Evolutionary conservation across 2,113 vertebrate genomes (phyloP).

Genomic region (Cyprinodon tularosa): DNA sequence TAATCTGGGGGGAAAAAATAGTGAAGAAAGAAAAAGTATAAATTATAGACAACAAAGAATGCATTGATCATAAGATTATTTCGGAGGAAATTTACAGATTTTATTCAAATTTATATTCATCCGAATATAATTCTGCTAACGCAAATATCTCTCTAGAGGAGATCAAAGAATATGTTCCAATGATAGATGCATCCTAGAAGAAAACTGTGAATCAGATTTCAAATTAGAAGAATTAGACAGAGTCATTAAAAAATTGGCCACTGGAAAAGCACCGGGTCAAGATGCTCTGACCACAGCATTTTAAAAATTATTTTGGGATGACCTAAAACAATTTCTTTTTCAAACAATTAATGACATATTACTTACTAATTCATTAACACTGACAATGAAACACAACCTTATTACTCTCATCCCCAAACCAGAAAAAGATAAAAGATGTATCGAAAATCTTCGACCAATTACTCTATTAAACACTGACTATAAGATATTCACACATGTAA

Average conservation of each 20-base stretch:
- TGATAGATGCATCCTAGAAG: background rate
- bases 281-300: background rate
- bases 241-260: background rate
- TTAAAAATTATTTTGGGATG: background rate
- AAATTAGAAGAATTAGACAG: background rate
- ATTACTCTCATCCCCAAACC: background rate
- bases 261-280: background rate
- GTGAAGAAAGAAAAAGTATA: background rate
- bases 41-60: background rate
- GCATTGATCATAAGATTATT: background rate
- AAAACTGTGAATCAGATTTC: background rate
- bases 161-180: background rate
- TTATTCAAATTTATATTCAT: background rate
- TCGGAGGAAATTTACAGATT: constrained; percentile 1
- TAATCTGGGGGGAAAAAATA: background rate
- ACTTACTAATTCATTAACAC: background rate
- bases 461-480: background rate
- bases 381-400: background rate
- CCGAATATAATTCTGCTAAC: background rate
- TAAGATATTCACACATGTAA: background rate
- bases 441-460: background rate
- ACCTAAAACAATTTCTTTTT: background rate
- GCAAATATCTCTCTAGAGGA: background rate
- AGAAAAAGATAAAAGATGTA: background rate
- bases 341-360: background rate